Conservation (phyloP, 2,888 invertebrate genomes). For the Holacanthella duospinosa region DNA sequence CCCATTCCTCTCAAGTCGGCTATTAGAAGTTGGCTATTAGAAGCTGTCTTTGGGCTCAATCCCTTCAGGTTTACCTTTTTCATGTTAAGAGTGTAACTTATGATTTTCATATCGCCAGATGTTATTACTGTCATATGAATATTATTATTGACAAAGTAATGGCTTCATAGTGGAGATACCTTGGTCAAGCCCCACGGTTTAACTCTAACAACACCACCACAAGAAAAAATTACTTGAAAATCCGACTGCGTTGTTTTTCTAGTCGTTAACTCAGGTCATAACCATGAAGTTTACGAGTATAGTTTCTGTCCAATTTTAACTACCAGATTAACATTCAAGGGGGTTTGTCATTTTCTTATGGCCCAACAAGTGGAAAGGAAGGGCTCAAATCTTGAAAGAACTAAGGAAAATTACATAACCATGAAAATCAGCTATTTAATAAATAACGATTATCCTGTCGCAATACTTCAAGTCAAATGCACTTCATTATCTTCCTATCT, state of each 20-base stretch:
- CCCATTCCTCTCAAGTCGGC: no score
- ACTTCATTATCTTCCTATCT: neutral
- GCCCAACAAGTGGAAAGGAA: slow-evolving; percentile 25
- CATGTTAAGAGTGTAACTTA: slow-evolving; percentile 36
- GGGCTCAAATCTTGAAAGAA: slow-evolving; percentile 9
- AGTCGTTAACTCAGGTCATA: slow-evolving; percentile 36
- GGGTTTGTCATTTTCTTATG: slow-evolving; percentile 38
- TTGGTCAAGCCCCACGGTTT: neutral
- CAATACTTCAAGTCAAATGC: slow-evolving; percentile 21
- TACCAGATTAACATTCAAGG: slow-evolving; percentile 38
- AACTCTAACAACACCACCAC: neutral
- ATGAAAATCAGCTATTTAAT: slow-evolving; percentile 34
- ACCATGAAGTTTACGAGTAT: slow-evolving; percentile 36
- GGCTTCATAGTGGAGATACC: slow-evolving; percentile 27
- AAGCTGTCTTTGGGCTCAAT: slow-evolving; percentile 21
- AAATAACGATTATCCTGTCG: slow-evolving; percentile 36
- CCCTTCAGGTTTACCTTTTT: slow-evolving; percentile 37
- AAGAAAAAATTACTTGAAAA: slow-evolving; percentile 3
- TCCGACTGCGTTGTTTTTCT: slow-evolving; percentile 19
- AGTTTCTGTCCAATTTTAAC: slow-evolving; percentile 36
- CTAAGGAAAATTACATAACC: slow-evolving; percentile 25
- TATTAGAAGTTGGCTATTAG: neutral
- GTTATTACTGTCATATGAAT: slow-evolving; percentile 36
- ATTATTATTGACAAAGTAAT: slow-evolving; percentile 36
- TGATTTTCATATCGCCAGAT: slow-evolving; percentile 37